These are phyloP conservation scores for Lasioglossum calceatum DNA, from an alignment of 2,888 invertebrate genomes.

Conservation along the genomic window DNA sequence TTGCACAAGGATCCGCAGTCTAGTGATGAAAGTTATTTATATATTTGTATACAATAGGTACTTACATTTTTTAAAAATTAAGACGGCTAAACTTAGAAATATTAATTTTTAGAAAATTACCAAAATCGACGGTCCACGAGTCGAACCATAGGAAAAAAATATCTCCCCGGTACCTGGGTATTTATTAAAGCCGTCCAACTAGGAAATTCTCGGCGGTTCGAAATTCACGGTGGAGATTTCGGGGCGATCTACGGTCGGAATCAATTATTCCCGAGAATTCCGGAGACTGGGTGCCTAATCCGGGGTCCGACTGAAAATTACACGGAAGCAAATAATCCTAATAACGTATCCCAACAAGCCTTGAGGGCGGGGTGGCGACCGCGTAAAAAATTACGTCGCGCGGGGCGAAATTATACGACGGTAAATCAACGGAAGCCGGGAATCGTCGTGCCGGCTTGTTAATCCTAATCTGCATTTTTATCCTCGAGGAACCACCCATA, in stretches of 20 bases:
- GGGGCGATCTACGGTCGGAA: neutral
- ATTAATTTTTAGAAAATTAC: neutral
- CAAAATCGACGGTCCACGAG: neutral
- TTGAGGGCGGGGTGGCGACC: neutral
- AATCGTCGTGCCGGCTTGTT: conserved; percentile 68
- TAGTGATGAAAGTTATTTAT: too few species aligned
- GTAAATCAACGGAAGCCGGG: conserved; percentile 72
- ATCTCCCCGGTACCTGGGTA: neutral
- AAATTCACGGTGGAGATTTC: neutral
- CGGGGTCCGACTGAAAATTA: conserved; percentile 33
- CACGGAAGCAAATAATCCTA: conserved; percentile 55
- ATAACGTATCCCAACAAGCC: conserved; percentile 34
- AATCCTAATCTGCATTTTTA: conserved; percentile 79
- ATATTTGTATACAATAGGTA: too few species aligned
- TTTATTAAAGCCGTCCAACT: neutral
- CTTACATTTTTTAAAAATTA: neutral
- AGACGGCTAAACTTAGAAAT: rapidly evolving
- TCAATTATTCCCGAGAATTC: conserved; percentile 16
- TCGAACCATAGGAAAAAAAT: neutral
- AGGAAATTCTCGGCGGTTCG: neutral
- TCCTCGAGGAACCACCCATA: conserved; percentile 68
- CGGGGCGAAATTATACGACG: conserved; percentile 57
- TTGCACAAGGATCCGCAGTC: too few species aligned
- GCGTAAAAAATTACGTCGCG: conserved; percentile 36
- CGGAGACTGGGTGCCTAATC: conserved; percentile 31